phyloP scores from a whole-genome alignment of 2,113 vertebrate species.

The Thomomys bottae region DNA sequence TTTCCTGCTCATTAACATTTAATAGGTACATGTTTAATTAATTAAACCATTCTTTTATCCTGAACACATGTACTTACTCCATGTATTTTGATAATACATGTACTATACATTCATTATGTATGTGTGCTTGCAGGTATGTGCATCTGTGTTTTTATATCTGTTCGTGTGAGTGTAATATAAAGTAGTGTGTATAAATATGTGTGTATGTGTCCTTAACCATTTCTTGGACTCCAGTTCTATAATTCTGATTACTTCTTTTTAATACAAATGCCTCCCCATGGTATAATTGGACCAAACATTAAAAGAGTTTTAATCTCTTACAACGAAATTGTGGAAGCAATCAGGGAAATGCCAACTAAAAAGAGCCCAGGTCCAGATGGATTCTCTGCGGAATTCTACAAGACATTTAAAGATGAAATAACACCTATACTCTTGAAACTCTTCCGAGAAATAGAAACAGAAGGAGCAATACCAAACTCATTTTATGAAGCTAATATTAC shows the following conservation, averaged over 20 bases:
- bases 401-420: too few species aligned
- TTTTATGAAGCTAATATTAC: too few species aligned
- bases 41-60: constrained; percentile 4
- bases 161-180: background rate
- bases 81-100: background rate
- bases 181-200: background rate
- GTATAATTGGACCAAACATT: background rate
- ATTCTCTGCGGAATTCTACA: too few species aligned
- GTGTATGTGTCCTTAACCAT: background rate
- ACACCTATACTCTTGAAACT: too few species aligned
- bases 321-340: too few species aligned
- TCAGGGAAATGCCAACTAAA: too few species aligned
- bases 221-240: background rate
- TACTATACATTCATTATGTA: background rate
- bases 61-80: background rate
- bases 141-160: background rate
- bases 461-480: too few species aligned
- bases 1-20: background rate
- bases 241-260: background rate
- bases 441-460: too few species aligned
- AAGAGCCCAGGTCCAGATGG: too few species aligned
- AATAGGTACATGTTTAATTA: background rate
- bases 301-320: background rate
- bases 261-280: background rate
- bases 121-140: background rate